Evolutionary conservation across 2,888 invertebrate species (phyloP).

Genomic region (Lacanobia wlatinum): DNA sequence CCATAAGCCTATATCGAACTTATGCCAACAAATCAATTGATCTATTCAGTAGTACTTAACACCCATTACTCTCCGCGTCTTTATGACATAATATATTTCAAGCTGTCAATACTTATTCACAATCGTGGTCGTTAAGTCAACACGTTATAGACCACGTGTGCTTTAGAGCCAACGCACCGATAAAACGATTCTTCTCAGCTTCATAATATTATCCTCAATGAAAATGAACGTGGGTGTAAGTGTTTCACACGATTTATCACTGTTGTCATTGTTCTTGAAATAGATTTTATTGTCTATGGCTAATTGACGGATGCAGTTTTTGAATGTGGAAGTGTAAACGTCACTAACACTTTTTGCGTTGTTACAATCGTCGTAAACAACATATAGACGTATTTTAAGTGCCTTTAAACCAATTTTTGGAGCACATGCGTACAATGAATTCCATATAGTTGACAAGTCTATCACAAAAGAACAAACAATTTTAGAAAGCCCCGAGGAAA

Average conservation of each 20-base stretch:
- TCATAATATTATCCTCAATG: conserved; percentile 31
- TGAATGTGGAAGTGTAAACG: background rate
- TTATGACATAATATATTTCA: conserved; percentile 47
- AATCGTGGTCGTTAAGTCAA: conserved; percentile 24
- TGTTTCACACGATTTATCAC: conserved; percentile 35
- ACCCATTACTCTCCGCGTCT: conserved; percentile 12
- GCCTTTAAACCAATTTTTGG: too few species aligned
- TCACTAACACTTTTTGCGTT: background rate
- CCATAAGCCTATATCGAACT: background rate
- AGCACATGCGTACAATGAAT: too few species aligned
- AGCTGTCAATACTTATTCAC: conserved; percentile 39
- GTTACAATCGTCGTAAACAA: background rate
- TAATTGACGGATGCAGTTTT: conserved; percentile 10
- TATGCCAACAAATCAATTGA: conserved; percentile 17
- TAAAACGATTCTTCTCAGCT: conserved; percentile 28
- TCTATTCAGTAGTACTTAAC: conserved; percentile 25
- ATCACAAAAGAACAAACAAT: background rate
- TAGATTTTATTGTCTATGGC: conserved; percentile 21
- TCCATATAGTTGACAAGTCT: background rate
- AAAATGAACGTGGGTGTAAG: conserved; percentile 29
- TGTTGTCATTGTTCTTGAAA: conserved; percentile 24
- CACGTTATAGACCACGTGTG: conserved; percentile 47
- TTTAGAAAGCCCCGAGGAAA: background rate
- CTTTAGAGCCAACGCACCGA: conserved; percentile 25
- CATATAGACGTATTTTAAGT: background rate